Conservation (phyloP, 1,140 invertebrate species). For the Bombus waltoni region DNA sequence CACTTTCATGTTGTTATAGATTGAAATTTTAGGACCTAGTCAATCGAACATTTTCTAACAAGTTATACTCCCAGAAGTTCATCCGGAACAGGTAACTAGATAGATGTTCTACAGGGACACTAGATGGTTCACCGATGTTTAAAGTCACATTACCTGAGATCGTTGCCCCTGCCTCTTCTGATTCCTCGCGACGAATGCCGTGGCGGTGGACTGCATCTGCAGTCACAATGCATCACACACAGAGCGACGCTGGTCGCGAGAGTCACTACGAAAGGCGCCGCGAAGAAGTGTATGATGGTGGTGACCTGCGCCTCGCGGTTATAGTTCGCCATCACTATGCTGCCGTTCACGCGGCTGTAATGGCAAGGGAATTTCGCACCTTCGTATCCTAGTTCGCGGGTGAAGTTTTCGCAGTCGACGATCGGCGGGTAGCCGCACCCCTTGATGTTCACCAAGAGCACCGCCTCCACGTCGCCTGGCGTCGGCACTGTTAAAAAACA, state of each 20-base stretch:
- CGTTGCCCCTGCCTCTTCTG: constrained; percentile 83
- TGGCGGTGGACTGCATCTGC: constrained; percentile 84
- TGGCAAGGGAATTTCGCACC: constrained; percentile 91
- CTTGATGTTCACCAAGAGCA: constrained; percentile 90
- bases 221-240: constrained; percentile 93
- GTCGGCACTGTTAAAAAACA: constrained; percentile 55
- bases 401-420: constrained; percentile 93
- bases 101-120: not conserved
- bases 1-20: not conserved
- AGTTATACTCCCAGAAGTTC: not conserved
- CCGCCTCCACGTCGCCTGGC: constrained; percentile 84
- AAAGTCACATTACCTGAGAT: constrained; percentile 83
- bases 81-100: not conserved
- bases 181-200: constrained; percentile 80
- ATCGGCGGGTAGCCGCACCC: constrained; percentile 95
- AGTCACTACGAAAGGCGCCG: constrained; percentile 91
- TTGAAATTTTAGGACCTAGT: not conserved
- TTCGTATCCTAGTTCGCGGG: constrained; percentile 88
- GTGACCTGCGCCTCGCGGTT: constrained; percentile 90
- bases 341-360: constrained; percentile 91
- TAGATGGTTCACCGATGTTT: not conserved
- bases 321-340: constrained; percentile 91
- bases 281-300: constrained; percentile 91
- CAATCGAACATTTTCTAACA: not conserved
- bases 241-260: constrained; percentile 91